Conservation (phyloP, 1,140 invertebrate genomes). For the Pachypeltis micranthus region DNA sequence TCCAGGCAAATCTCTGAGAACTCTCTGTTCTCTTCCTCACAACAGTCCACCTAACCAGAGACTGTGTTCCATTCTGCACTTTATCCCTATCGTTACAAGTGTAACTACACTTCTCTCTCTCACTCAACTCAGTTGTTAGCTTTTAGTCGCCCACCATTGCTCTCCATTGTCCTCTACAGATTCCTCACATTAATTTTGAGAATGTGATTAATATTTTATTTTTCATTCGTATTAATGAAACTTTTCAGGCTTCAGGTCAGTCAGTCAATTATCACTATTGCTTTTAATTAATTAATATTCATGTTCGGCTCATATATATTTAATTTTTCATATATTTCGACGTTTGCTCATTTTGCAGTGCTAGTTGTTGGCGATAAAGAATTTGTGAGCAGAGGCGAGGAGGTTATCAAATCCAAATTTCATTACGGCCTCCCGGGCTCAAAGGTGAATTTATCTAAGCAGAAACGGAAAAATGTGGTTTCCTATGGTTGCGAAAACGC, state of each 20-base stretch:
- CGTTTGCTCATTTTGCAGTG: background rate
- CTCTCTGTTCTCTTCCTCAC: too few species aligned
- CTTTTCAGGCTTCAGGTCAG: too few species aligned
- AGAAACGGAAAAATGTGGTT: background rate
- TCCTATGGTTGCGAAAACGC: background rate
- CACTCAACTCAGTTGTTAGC: too few species aligned
- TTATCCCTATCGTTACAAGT: too few species aligned
- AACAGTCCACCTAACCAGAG: too few species aligned
- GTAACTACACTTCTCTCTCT: too few species aligned
- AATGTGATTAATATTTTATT: too few species aligned
- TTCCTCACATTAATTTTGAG: background rate
- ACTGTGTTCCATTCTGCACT: too few species aligned
- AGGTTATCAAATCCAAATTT: background rate
- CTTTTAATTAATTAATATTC: background rate
- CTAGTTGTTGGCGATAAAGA: background rate
- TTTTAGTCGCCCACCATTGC: too few species aligned
- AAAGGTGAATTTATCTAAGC: background rate
- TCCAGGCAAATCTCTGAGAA: too few species aligned
- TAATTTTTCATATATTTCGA: background rate
- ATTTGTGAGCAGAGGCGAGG: background rate
- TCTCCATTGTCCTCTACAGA: background rate
- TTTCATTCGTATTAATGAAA: too few species aligned
- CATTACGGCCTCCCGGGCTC: background rate
- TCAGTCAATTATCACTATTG: too few species aligned
- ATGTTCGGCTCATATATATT: background rate